Conservation (phyloP, 2,113 vertebrate genomes). For the Crotalus helleri region DNA sequence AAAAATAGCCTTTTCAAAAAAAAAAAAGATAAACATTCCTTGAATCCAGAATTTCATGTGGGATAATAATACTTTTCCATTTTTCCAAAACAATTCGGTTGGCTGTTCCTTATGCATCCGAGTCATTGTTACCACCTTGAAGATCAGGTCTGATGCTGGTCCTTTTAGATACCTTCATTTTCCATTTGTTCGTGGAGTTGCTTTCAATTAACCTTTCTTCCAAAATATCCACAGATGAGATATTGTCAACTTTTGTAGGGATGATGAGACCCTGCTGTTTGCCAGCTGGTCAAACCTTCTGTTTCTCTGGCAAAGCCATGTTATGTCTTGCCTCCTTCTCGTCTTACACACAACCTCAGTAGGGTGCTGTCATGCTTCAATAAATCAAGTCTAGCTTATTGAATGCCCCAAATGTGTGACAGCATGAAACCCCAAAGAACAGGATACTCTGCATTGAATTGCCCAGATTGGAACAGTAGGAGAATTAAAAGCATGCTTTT, state of each 20-base stretch:
- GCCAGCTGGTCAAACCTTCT: constrained; percentile 6
- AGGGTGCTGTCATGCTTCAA: neutral
- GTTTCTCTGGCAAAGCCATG: neutral
- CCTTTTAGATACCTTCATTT: neutral
- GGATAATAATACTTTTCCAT: neutral
- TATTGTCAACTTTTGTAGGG: neutral
- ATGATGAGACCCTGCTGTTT: neutral
- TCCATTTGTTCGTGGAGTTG: neutral
- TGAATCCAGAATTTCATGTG: neutral
- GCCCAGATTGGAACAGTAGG: neutral
- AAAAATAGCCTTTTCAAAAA: neutral
- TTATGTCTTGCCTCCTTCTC: neutral
- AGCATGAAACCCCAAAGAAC: neutral
- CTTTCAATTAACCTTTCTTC: neutral
- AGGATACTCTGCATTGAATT: neutral
- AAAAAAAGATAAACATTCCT: neutral
- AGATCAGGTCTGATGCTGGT: neutral
- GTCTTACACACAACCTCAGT: neutral
- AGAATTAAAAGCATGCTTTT: neutral
- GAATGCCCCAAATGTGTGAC: neutral
- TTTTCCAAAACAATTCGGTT: neutral
- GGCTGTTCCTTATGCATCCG: neutral
- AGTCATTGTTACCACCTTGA: neutral
- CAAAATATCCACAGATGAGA: neutral
- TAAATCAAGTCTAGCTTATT: neutral